Evolutionary conservation across 2,113 vertebrate species (phyloP).

Genomic region (Nanorana parkeri): DNA sequence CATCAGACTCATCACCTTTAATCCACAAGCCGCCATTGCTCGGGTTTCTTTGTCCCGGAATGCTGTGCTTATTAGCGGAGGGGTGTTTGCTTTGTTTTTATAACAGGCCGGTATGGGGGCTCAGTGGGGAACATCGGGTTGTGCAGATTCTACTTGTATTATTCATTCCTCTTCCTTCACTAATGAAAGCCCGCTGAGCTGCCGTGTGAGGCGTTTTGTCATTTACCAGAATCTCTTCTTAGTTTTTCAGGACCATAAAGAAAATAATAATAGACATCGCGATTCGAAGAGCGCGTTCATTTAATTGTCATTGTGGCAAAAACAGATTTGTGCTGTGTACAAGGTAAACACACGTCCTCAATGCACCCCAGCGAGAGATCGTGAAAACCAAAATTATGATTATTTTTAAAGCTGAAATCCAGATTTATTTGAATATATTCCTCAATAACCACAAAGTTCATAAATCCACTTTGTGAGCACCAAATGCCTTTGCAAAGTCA

Average conservation of each 20-base stretch:
- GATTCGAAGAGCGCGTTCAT: neutral
- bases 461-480: too few relatives aligned
- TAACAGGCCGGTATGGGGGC: constrained; percentile 22
- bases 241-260: neutral
- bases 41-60: neutral
- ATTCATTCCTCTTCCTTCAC: constrained; percentile 4
- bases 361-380: too few relatives aligned
- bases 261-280: neutral
- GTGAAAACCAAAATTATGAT: too few relatives aligned
- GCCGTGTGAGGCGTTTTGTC: neutral
- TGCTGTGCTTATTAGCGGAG: neutral
- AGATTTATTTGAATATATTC: too few relatives aligned
- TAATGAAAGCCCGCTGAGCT: constrained; percentile 32
- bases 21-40: too few relatives aligned
- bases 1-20: too few relatives aligned
- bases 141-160: neutral
- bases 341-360: too few relatives aligned
- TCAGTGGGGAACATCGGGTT: neutral
- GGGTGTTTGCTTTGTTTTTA: neutral
- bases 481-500: too few relatives aligned
- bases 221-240: neutral
- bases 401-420: too few relatives aligned
- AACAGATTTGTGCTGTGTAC: too few relatives aligned
- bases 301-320: too few relatives aligned
- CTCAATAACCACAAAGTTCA: too few relatives aligned